Conservation (phyloP, 2,797 vertebrate species). For the Morus bassanus region DNA sequence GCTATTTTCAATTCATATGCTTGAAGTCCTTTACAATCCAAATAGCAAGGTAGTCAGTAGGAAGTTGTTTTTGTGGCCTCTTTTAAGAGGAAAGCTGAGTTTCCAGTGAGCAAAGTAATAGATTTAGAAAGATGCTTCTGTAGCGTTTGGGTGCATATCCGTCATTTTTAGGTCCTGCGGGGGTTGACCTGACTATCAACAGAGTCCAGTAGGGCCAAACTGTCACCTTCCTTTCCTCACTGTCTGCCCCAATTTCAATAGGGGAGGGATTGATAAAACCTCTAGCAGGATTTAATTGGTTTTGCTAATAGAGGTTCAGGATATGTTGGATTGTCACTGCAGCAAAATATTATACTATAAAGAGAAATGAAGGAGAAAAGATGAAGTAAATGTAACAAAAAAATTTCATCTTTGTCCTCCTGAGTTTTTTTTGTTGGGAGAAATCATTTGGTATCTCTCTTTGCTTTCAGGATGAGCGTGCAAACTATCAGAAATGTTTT, state of each 20-base stretch:
- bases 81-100: background rate
- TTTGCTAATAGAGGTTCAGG: background rate
- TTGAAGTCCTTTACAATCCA: background rate
- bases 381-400: background rate
- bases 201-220: background rate
- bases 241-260: background rate
- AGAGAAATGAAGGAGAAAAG: background rate
- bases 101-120: background rate
- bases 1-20: background rate
- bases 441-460: background rate
- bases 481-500: constrained; percentile 96
- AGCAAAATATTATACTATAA: background rate
- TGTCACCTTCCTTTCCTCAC: background rate
- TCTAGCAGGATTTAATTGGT: background rate
- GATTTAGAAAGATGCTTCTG: background rate
- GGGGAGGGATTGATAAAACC: background rate
- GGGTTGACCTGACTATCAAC: background rate
- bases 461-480: constrained; percentile 90
- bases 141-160: background rate
- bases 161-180: background rate
- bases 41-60: background rate
- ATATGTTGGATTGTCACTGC: background rate
- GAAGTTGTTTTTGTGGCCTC: background rate
- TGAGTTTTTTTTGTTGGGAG: background rate
- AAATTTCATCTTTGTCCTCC: background rate